Evolutionary conservation across 64 coral and sea anemone species (phyloP).

Genomic region (Porites lutea): DNA sequence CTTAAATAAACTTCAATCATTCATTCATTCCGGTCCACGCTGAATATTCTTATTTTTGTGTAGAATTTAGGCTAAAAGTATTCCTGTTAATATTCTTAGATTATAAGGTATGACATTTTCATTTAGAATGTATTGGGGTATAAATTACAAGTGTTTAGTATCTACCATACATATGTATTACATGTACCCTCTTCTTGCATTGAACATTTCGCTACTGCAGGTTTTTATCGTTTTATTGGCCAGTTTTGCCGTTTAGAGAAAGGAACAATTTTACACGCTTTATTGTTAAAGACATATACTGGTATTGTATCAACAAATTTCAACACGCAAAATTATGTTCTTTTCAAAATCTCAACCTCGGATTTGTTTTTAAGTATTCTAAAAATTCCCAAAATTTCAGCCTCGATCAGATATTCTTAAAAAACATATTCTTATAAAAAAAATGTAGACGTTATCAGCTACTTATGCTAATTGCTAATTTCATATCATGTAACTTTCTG

Average conservation of each 20-base stretch:
- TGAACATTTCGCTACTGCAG: neutral
- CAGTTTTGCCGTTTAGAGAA: too few species aligned
- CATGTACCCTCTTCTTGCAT: too few species aligned
- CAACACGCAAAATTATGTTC: conserved; percentile 13
- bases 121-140: too few species aligned
- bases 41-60: too few species aligned
- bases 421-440: neutral
- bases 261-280: conserved; percentile 30
- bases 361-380: conserved; percentile 1
- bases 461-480: neutral
- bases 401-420: conserved; percentile 20
- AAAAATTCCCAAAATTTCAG: conserved; percentile 11
- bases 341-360: conserved; percentile 28
- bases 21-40: too few species aligned
- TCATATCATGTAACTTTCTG: conserved; percentile 3
- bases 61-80: neutral
- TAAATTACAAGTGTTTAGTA: too few species aligned
- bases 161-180: too few species aligned
- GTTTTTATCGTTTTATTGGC: too few species aligned
- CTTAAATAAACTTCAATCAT: too few species aligned
- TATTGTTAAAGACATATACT: conserved; percentile 7
- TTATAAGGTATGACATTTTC: too few species aligned
- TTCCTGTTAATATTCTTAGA: neutral
- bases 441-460: neutral
- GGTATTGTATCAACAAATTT: neutral